These are phyloP conservation scores for Mythimna loreyi DNA, from an alignment of 2,888 invertebrate species.

Conservation along the genomic window DNA sequence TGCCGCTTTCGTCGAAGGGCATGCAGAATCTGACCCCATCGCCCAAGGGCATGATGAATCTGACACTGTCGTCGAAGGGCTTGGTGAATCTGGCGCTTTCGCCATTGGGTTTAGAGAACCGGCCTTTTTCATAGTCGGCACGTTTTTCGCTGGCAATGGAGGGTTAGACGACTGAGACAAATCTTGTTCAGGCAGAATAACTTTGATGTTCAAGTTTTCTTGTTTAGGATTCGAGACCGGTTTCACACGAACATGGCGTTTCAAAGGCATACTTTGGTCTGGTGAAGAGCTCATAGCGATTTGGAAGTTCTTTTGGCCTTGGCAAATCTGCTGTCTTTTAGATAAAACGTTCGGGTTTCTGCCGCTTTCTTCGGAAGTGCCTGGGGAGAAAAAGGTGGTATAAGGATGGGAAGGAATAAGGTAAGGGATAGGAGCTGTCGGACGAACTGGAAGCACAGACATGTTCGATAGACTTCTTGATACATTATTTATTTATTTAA, in stretches of 20 bases:
- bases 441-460: background rate
- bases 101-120: too few species aligned
- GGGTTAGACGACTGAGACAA: constrained; percentile 1
- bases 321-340: constrained; percentile 3
- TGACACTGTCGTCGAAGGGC: background rate
- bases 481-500: too few species aligned
- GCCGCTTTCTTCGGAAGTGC: constrained; percentile 55
- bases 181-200: constrained; percentile 1
- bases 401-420: constrained; percentile 51
- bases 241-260: background rate
- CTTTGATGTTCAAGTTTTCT: background rate
- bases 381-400: constrained; percentile 63
- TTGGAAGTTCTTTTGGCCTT: constrained; percentile 7
- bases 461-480: background rate
- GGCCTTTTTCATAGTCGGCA: background rate
- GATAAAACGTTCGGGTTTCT: constrained; percentile 1
- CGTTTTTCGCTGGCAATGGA: background rate
- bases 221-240: background rate
- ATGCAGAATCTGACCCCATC: background rate
- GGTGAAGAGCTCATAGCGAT: background rate
- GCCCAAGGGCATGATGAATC: background rate
- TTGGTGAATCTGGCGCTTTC: background rate
- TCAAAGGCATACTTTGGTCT: too few species aligned
- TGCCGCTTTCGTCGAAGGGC: background rate
- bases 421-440: constrained; percentile 15